Evolutionary conservation across 2,888 invertebrate genomes (phyloP).

Genomic region (Sphaerophoria taeniata): DNA sequence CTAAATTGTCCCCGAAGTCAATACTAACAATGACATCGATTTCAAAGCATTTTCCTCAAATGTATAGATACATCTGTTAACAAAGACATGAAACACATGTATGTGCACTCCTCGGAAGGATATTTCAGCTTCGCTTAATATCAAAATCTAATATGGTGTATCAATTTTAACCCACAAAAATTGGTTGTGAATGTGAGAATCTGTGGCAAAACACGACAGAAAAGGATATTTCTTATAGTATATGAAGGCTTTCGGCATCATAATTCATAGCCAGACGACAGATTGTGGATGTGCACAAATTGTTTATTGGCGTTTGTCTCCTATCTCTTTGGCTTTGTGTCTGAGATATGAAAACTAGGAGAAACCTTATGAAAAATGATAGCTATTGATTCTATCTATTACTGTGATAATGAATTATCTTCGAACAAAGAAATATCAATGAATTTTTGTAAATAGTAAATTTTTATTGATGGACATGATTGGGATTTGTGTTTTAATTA

Average conservation of each 20-base stretch:
- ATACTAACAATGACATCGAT: conserved; percentile 64
- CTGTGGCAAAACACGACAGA: conserved; percentile 43
- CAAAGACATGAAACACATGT: neutral
- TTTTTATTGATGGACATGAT: conserved; percentile 6
- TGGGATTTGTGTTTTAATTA: conserved; percentile 61
- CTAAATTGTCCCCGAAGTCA: conserved; percentile 68
- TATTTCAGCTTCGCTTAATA: conserved; percentile 18
- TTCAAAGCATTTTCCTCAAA: neutral
- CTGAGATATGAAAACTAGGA: conserved; percentile 24
- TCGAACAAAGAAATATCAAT: conserved; percentile 28
- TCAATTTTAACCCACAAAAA: conserved; percentile 42
- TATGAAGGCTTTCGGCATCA: conserved; percentile 61
- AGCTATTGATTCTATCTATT: conserved; percentile 53
- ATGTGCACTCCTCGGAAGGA: neutral
- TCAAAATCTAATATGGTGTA: conserved; percentile 16
- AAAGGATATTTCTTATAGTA: conserved; percentile 49
- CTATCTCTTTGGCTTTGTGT: neutral
- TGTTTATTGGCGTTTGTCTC: conserved; percentile 69
- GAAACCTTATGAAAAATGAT: conserved; percentile 63
- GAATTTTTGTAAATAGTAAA: conserved; percentile 10
- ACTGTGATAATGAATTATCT: conserved; percentile 55
- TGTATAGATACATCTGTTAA: neutral
- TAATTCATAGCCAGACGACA: conserved; percentile 70
- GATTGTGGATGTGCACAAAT: conserved; percentile 72
- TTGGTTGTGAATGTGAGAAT: conserved; percentile 38